These are phyloP conservation scores for Notarius quadriscutis DNA, from an alignment of 2,113 vertebrate genomes.

Conservation along the genomic window DNA sequence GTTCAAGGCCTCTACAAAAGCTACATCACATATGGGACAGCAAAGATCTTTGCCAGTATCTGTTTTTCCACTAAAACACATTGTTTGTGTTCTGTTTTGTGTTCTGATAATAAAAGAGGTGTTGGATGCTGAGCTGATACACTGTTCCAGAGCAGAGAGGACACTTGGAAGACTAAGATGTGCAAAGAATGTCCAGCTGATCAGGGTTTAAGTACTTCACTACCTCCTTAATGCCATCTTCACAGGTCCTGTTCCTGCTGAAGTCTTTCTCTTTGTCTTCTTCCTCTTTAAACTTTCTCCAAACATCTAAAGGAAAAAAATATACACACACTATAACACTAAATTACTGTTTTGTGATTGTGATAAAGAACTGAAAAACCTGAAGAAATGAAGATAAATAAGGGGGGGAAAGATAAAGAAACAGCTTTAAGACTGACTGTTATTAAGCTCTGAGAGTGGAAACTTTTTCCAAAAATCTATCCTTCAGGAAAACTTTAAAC, in stretches of 20 bases:
- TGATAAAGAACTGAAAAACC: not conserved
- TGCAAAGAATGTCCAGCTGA: constrained; percentile 69
- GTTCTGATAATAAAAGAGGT: constrained; percentile 40
- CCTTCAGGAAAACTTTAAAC: not conserved
- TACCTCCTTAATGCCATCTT: constrained; percentile 72
- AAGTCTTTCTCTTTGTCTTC: constrained; percentile 64
- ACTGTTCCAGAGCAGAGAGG: constrained; percentile 14
- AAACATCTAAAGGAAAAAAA: constrained; percentile 63
- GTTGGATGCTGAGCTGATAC: constrained; percentile 26
- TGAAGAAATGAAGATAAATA: not conserved
- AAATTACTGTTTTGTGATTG: not conserved
- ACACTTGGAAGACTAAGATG: constrained; percentile 57
- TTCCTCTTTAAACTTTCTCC: constrained; percentile 73
- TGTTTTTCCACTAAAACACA: constrained; percentile 49
- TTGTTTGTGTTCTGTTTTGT: constrained; percentile 27
- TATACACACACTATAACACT: not conserved
- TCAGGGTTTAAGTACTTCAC: constrained; percentile 72
- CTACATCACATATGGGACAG: constrained; percentile 32
- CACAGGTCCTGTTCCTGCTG: constrained; percentile 65
- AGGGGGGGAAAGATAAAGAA: not conserved
- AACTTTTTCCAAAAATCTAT: not conserved
- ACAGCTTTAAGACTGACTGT: not conserved
- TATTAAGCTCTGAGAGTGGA: not conserved
- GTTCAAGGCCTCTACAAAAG: constrained; percentile 38
- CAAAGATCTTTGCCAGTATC: constrained; percentile 42